Base-by-base conservation (phyloP, 2,888 invertebrate species). In the Cloeon dipterum region DNA sequence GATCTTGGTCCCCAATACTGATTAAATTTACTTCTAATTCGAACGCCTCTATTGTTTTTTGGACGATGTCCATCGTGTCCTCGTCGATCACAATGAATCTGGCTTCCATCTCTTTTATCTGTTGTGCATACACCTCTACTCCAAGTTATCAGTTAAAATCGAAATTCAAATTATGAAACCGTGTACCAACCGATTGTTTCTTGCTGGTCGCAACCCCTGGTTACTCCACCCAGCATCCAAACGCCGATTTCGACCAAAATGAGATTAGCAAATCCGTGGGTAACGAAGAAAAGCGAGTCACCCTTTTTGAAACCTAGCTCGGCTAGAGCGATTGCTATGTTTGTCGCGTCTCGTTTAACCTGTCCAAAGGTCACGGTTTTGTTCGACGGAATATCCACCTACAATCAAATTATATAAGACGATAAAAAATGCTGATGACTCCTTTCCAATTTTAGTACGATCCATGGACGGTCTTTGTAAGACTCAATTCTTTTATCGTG, bases 151-250 rank as follows among this genome's bases (percentile, higher is more conserved):
- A 29, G 13, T 11, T 16, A 23, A 23, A 7, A 11, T 23, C 23
- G 11, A 23, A 23, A 23, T 23, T 23, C 7, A 23, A 23, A 23
- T 23, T 23, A n/a, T n/a, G n/a, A n/a, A n/a, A n/a, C n/a, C n/a
- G n/a, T n/a, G n/a, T n/a, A n/a, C n/a, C n/a, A n/a, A 39, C 39
- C 39, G 32, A 18, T 29, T 8, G 10, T 7, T 25, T 39, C 39
- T n/a, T 16, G 35, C 19, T 39, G 39, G 19, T 20, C 39, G 35
- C 39, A 35, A 11, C 39, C 39, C 20, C 39, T 26, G 1, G 39
- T 36, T 3, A 25, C 39, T 4, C 41, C 42, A 10, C 41, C 41
- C 20, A 41, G 41, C n/a, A 35, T 19, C 42, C 42, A 42, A 8
- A 39, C 37, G 4, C 35, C 32, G 17, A 42, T 20, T 13, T 26